phyloP scores from a whole-genome alignment of 2,888 invertebrate genomes.

The Netelia inedita region DNA sequence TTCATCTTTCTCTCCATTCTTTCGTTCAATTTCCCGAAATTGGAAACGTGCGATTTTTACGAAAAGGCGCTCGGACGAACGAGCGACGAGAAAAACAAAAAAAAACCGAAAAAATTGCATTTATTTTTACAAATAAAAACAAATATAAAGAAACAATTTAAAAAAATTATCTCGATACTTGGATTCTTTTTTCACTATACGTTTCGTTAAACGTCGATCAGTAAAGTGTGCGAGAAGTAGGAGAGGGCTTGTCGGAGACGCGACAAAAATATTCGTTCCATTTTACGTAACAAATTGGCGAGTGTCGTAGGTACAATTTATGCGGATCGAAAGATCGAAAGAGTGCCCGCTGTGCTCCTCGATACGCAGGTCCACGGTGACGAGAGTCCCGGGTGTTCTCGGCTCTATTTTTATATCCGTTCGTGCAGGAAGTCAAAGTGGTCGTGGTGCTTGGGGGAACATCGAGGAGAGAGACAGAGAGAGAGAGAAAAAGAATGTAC shows the following conservation, averaged over 20 bases:
- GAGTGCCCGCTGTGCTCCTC: conserved; percentile 56
- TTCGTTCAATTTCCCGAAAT: conserved; percentile 4
- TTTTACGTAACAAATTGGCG: neutral
- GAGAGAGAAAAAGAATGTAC: conserved; percentile 34
- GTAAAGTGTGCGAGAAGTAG: too few relatives aligned
- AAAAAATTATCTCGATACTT: too few relatives aligned
- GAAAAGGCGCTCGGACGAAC: neutral
- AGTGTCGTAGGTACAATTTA: neutral
- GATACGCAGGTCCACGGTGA: conserved; percentile 59
- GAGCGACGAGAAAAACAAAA: neutral
- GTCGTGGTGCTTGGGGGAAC: conserved; percentile 77
- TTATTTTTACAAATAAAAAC: too few relatives aligned
- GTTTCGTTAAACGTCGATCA: too few relatives aligned
- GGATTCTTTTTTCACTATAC: too few relatives aligned
- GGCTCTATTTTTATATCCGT: conserved; percentile 85
- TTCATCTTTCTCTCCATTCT: neutral
- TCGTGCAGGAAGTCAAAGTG: conserved; percentile 83
- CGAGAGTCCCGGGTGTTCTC: conserved; percentile 69
- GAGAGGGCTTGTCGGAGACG: neutral
- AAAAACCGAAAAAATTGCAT: neutral
- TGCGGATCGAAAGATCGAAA: conserved; percentile 42
- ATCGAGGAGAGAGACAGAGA: conserved; percentile 51
- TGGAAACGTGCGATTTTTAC: conserved; percentile 8
- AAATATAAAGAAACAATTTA: too few relatives aligned
- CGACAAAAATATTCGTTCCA: neutral